Evolutionary conservation across 2,797 vertebrate species (phyloP).

Genomic region (Schizopygopsis pylzovi): DNA sequence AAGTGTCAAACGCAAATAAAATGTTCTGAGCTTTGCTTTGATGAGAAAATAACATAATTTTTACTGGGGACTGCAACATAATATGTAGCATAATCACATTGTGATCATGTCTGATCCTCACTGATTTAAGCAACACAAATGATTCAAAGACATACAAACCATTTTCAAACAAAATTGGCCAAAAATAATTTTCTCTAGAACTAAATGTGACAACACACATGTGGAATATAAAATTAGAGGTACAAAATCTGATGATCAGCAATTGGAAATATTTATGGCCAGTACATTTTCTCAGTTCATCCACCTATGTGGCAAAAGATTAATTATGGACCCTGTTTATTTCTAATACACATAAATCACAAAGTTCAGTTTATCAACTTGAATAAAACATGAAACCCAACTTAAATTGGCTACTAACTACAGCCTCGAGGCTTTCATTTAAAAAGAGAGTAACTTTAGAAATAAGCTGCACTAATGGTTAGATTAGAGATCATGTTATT

Average conservation of each 20-base stretch:
- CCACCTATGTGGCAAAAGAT: not conserved
- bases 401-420: not conserved
- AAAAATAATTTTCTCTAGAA: not conserved
- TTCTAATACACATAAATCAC: not conserved
- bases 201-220: not conserved
- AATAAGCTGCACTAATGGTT: not conserved
- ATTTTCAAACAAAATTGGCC: not conserved
- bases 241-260: not conserved
- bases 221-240: not conserved
- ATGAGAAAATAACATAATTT: not conserved
- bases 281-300: not conserved
- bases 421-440: not conserved
- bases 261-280: not conserved
- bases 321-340: not conserved
- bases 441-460: not conserved
- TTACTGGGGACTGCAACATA: constrained; percentile 1
- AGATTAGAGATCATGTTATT: constrained; percentile 21
- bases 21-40: not conserved
- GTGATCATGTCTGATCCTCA: not conserved
- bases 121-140: not conserved
- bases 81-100: not conserved
- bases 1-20: not conserved
- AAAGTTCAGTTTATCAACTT: not conserved
- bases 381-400: not conserved
- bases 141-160: not conserved